Evolutionary conservation across 1,140 invertebrate genomes (phyloP).

Genomic region (Calephelis virginiensis): DNA sequence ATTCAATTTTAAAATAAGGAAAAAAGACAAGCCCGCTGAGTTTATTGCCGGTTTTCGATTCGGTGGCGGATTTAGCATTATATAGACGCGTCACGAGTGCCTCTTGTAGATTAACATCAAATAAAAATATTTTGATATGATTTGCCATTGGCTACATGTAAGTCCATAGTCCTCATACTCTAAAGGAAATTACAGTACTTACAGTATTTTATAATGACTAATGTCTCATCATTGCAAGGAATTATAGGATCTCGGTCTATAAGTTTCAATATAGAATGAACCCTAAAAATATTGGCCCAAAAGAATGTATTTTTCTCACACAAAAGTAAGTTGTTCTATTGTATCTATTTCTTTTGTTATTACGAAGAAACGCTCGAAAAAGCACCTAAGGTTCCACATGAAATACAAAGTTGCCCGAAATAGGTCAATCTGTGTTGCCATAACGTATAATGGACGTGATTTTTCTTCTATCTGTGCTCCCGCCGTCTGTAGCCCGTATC

Average conservation of each 20-base stretch:
- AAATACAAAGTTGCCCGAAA: slow-evolving; percentile 16
- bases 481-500: slow-evolving; percentile 10
- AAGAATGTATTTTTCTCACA: not conserved
- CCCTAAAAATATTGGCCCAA: not conserved
- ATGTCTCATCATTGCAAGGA: not conserved
- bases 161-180: too few relatives aligned
- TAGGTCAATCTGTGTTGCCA: slow-evolving; percentile 17
- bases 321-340: slow-evolving; percentile 6
- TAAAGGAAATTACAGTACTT: too few relatives aligned
- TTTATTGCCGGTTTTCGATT: too few relatives aligned
- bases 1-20: too few relatives aligned
- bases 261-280: not conserved
- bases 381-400: slow-evolving; percentile 6
- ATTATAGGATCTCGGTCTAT: not conserved
- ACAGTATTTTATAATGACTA: too few relatives aligned
- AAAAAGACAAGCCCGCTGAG: too few relatives aligned
- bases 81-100: too few relatives aligned
- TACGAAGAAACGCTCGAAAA: slow-evolving; percentile 12
- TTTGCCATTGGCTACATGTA: too few relatives aligned
- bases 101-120: too few relatives aligned
- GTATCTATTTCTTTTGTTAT: slow-evolving; percentile 12
- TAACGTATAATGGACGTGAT: slow-evolving; percentile 16
- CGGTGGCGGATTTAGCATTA: too few relatives aligned
- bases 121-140: too few relatives aligned
- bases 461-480: slow-evolving; percentile 13